A percentile compares a stretch with the other conserved stretches of the same genome.
Conservation (phyloP, 2,113 vertebrate species). For the Hyperoodon ampullatus region DNA sequence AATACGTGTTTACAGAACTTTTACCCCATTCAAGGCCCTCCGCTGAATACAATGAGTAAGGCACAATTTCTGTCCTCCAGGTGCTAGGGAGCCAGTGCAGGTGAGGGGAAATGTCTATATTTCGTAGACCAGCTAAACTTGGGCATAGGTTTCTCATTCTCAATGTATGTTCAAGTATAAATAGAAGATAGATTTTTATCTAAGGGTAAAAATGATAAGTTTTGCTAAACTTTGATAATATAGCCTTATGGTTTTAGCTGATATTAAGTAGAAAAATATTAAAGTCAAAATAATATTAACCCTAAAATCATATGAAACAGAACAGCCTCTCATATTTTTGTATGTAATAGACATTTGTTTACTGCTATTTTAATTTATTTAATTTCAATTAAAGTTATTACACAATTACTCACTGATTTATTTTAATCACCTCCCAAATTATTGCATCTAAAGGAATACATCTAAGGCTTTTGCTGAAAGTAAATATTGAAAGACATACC, state of each 20-base stretch:
- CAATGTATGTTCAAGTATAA: background rate
- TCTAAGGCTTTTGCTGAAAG: background rate
- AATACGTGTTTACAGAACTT: background rate
- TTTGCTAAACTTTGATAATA: background rate
- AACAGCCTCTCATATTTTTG: background rate
- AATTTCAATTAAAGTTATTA: background rate
- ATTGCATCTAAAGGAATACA: background rate
- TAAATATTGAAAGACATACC: background rate
- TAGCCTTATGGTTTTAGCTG: background rate
- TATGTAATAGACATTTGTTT: background rate
- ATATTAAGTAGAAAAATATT: background rate
- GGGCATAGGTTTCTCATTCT: background rate
- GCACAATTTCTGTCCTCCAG: background rate
- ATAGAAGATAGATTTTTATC: background rate
- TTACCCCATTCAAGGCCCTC: background rate
- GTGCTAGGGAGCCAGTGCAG: background rate
- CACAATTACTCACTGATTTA: background rate
- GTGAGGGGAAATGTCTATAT: background rate
- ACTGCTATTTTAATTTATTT: background rate
- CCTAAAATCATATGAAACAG: background rate
- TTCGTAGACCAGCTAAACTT: background rate
- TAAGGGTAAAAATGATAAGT: background rate
- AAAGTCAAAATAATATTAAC: background rate
- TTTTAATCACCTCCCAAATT: background rate
- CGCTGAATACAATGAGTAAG: background rate